Percentiles rank a stretch among this genome's conserved stretches.
Evolutionary conservation across 1,140 invertebrate species (phyloP).

Genomic region (Lucilia cuprina): DNA sequence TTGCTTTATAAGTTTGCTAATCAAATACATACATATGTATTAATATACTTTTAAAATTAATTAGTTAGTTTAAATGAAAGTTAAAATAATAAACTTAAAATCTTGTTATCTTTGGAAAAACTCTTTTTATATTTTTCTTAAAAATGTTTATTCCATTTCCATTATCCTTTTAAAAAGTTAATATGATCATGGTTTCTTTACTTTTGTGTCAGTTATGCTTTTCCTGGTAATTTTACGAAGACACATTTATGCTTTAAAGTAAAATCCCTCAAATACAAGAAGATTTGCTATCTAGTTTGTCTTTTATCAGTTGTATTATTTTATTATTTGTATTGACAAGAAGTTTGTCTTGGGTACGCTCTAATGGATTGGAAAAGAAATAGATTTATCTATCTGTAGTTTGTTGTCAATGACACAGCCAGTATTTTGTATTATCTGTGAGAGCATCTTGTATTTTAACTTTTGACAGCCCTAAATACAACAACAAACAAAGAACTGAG

Average conservation of each 20-base stretch:
- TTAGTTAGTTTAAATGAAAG: no score
- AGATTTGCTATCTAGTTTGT: not conserved
- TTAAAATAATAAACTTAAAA: no score
- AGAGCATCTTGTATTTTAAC: not conserved
- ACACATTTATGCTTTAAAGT: not conserved
- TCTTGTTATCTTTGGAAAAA: no score
- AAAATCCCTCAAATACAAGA: not conserved
- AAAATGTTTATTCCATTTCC: no score
- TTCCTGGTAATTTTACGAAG: no score
- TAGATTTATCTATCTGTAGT: conserved; percentile 24
- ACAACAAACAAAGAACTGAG: not conserved
- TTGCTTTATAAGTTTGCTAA: no score
- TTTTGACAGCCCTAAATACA: conserved; percentile 8
- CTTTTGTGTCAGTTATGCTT: no score
- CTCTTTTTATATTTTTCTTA: no score
- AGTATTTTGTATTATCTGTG: conserved; percentile 10
- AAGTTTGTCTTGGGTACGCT: conserved; percentile 1
- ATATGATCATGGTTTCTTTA: no score
- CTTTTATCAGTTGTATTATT: not conserved
- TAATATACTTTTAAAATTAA: no score
- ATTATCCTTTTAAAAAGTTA: no score
- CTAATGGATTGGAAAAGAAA: conserved; percentile 34
- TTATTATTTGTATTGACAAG: not conserved
- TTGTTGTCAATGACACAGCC: conserved; percentile 27
- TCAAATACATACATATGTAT: no score